Base-by-base conservation (phyloP, 1,140 invertebrate species). In the Piezodorus guildinii region DNA sequence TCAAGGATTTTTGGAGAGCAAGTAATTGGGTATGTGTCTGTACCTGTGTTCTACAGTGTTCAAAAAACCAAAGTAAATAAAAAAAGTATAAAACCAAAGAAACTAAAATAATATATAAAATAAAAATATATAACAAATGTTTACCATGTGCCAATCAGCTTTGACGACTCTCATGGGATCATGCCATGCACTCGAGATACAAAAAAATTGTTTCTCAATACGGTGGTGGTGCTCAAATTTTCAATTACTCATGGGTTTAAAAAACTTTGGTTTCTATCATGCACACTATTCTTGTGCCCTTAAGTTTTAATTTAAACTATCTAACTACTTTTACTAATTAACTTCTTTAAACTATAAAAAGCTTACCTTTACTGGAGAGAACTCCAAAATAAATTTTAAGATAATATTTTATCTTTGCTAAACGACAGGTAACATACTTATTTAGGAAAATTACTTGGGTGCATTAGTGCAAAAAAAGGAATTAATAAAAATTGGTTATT, bases 201-300 rank as follows among this genome's bases (percentile, higher is more conserved):
- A 23, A 56, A 56, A 25, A 49, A 23, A 56, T 27, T 19, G 25
- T 23, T 23, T 56, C 27, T 23, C 25, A 56, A 56, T 56, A 56
- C 52, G 52, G 52, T 56, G 52, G 52, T 56, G 5, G 52, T 56
- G 52, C 52, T 56, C 15, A 19, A 56, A 56, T 56, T 56, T 56
- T 56, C 52, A 56, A 21, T 56, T 56, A 56, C 52, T 56, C 23
- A 56, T 56, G 52, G 52, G 52, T 56, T 56, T 23, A 56, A 56
- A 56, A 56, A 56, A 56, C 14, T 23, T 56, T 56, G 52, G 52
- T 56, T 27, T 23, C 52, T 56, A 56, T 56, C 52, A 56, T 56
- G 52, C 52, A 56, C 52, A 56, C 52, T 56, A 56, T 56, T 5
- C 27, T 27, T 21, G 52, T 56, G 52, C 52, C 52, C 52, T 56